Percentiles rank a stretch among this genome's conserved stretches.
phyloP scores from a whole-genome alignment of 2,113 vertebrate genomes.

The Ramphastos sulfuratus region DNA sequence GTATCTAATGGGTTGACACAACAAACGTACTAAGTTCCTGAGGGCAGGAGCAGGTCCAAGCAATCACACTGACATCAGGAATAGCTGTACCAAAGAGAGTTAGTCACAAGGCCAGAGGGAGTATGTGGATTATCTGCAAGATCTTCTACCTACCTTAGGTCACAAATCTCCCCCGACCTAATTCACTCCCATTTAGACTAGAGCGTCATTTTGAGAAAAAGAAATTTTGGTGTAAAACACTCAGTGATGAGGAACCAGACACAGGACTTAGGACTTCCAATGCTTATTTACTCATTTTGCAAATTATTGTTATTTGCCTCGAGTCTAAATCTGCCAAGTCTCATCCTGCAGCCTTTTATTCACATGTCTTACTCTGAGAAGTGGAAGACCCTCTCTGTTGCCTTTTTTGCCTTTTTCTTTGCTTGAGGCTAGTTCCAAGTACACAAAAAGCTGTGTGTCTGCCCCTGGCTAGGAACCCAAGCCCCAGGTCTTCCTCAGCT shows the following conservation, averaged over 20 bases:
- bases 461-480: not conserved
- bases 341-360: not conserved
- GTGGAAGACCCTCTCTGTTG: not conserved
- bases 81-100: constrained; percentile 18
- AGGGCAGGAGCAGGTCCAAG: constrained; percentile 25
- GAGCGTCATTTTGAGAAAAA: not conserved
- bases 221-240: not conserved
- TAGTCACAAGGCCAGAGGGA: constrained; percentile 13
- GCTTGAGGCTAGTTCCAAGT: not conserved
- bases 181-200: not conserved
- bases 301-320: not conserved
- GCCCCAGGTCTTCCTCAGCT: accelerated
- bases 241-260: not conserved
- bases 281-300: not conserved
- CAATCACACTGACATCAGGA: not conserved
- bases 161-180: not conserved
- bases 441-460: not conserved
- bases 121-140: not conserved
- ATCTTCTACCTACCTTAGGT: constrained; percentile 18
- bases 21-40: not conserved
- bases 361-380: not conserved
- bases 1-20: constrained; percentile 43
- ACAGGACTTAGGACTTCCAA: not conserved
- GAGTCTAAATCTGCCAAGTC: not conserved
- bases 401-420: not conserved